Base-by-base conservation (phyloP, 2,888 invertebrate species). In the Augiades crinisus region DNA sequence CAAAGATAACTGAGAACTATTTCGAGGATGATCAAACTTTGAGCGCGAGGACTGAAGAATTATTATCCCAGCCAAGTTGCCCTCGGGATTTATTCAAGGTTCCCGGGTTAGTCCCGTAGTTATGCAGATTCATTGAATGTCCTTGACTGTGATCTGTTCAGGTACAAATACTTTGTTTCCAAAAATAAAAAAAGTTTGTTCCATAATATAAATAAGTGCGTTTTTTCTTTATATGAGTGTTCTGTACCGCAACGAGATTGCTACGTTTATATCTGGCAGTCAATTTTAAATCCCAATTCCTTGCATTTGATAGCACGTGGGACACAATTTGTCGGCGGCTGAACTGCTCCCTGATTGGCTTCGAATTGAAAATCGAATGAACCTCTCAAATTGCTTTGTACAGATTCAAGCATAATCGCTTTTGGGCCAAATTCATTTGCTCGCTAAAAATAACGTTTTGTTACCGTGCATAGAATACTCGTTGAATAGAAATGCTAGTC, bases 321-420 rank as follows among this genome's bases (percentile, higher is more conserved):
- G 59, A 58, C 58, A 61, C 63, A 63, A 67, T 66, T 70, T 64
- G 63, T 60, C 64, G 68, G 61, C 61, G 63, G 62, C 61, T 60
- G 63, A 62, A 62, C 61, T 64, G 59, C 61, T 56, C 56, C 58
- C 62, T 72, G 71, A 72, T 72, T 72, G 72, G 65, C 62, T 61
- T 62, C 60, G 66, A 72, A 72, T 72, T 72, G 73, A 69, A 72
- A 72, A 70, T 44, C 36, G 50, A 50, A 50, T 37, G 50, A 44
- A 44, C 36, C 36, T 50, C 30, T 50, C 36, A 44, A 50, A 50
- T 50, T 50, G 50, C 43, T 50, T 44, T 44, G 30, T 44, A 44
- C 50, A 37, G 50, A 46, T 40, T 46, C 45, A 43, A 40, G 33
- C 30, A 45, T 45, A 50, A 50, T 50, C 46, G 46, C 36, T 49